These are phyloP conservation scores for Phylloscopus trochilus DNA, from an alignment of 2,113 vertebrate genomes.

Conservation along the genomic window DNA sequence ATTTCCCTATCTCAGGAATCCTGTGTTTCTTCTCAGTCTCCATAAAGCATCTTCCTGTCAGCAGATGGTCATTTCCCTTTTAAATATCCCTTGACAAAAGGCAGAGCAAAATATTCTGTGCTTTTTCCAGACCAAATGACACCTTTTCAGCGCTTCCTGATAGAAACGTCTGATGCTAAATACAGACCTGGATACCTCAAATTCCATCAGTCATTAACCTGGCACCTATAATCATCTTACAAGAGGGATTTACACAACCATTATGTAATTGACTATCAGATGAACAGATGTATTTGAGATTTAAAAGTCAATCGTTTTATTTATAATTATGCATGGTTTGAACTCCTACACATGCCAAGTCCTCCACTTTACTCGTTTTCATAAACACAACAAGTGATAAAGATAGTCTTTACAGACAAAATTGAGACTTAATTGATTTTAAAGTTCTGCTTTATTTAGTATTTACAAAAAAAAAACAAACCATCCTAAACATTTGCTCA, in stretches of 20 bases:
- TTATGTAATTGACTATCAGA: conserved; percentile 68
- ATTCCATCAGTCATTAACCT: conserved; percentile 60
- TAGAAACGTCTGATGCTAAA: conserved; percentile 32
- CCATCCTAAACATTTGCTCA: not conserved
- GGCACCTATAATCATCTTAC: conserved; percentile 72
- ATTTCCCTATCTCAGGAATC: not conserved
- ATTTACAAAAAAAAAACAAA: not conserved
- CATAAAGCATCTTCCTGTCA: not conserved
- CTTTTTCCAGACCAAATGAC: not conserved
- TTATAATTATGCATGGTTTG: not conserved
- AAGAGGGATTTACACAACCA: conserved; percentile 44
- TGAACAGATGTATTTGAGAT: conserved; percentile 42
- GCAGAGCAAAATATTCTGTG: not conserved
- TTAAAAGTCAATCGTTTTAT: conserved; percentile 46
- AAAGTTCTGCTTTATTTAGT: not conserved
- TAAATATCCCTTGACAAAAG: not conserved
- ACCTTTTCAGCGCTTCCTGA: not conserved
- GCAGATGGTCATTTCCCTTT: not conserved
- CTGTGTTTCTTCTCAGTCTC: not conserved
- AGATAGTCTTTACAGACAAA: not conserved
- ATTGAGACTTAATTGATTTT: not conserved
- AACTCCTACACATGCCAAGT: not conserved
- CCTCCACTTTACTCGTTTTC: not conserved
- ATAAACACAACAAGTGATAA: not conserved
- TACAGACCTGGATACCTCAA: conserved; percentile 5